These are phyloP conservation scores for Lasioglossum oenotherae DNA, from an alignment of 2,888 invertebrate genomes.

Conservation along the genomic window DNA sequence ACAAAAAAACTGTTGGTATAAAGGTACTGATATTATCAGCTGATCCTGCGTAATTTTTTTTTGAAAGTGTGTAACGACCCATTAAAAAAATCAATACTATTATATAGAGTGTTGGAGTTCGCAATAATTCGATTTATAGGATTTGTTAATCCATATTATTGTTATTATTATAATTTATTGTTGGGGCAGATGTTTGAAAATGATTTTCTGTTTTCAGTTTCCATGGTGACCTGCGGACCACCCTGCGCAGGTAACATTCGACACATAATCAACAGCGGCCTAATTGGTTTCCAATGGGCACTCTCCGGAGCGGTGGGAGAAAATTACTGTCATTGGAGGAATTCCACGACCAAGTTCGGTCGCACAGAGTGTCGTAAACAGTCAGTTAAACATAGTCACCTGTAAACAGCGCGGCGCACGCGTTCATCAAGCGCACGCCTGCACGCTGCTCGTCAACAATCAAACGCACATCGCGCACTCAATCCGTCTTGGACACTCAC, in stretches of 20 bases:
- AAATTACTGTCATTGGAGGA: slow-evolving; percentile 9
- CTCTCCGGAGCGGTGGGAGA: background rate
- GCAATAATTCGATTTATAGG: too few species aligned
- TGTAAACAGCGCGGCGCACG: background rate
- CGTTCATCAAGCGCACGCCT: slow-evolving; percentile 12
- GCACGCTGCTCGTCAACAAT: slow-evolving; percentile 12
- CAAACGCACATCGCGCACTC: slow-evolving; percentile 11
- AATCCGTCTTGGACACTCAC: slow-evolving; percentile 5
- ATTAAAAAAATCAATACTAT: too few species aligned
- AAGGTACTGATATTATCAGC: too few species aligned
- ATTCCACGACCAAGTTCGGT: background rate
- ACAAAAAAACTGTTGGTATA: too few species aligned
- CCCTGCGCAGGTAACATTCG: background rate
- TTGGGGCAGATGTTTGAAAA: too few species aligned
- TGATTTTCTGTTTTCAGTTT: background rate
- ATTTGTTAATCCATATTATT: too few species aligned
- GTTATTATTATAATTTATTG: too few species aligned
- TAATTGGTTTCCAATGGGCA: slow-evolving; percentile 13
- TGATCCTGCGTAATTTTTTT: too few species aligned
- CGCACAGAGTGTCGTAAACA: slow-evolving; percentile 13
- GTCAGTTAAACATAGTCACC: slow-evolving; percentile 15
- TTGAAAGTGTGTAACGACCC: too few species aligned
- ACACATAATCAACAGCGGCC: background rate
- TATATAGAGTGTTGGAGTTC: too few species aligned
- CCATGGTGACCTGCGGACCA: background rate